A percentile compares a stretch with the other conserved stretches of the same genome.
These are phyloP conservation scores for Holcopasites calliopsidis DNA, from an alignment of 1,140 invertebrate species.

Conservation along the genomic window DNA sequence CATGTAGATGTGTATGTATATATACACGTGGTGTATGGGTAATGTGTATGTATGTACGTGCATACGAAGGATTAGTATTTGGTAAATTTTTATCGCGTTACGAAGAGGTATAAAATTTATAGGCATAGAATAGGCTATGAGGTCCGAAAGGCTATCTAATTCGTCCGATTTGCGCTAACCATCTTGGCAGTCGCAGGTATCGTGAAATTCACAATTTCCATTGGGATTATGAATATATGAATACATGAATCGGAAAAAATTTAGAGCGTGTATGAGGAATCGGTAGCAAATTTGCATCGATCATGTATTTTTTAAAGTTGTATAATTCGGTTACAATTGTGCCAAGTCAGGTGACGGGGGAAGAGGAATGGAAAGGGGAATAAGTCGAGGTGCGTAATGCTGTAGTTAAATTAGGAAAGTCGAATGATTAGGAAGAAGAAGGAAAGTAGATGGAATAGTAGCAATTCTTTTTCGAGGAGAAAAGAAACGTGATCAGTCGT, in stretches of 20 bases:
- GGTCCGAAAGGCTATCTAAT: conserved; percentile 67
- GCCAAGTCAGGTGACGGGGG: not conserved
- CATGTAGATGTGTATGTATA: conserved; percentile 41
- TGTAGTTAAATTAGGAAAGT: not conserved
- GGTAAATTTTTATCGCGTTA: conserved; percentile 54
- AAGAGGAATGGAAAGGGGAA: not conserved
- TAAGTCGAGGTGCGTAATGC: not conserved
- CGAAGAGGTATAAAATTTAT: conserved; percentile 72
- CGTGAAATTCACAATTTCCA: not conserved
- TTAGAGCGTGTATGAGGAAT: not conserved
- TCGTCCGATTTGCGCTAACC: conserved; percentile 43
- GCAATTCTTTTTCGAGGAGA: not conserved
- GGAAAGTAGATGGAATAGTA: not conserved
- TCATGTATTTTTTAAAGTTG: conserved; percentile 2
- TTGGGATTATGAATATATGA: not conserved
- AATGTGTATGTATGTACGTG: conserved; percentile 34
- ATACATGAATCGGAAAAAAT: too few species aligned
- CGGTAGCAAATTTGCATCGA: conserved; percentile 20
- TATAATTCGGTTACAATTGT: conserved; percentile 31
- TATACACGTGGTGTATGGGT: conserved; percentile 26
- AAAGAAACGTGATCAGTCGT: conserved; percentile 1
- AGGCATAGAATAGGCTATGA: conserved; percentile 66
- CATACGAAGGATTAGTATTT: conserved; percentile 51
- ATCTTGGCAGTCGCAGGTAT: conserved; percentile 18
- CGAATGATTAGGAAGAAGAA: not conserved